Evolutionary conservation across 2,888 invertebrate species (phyloP).

Genomic region (Cantharis rufa): DNA sequence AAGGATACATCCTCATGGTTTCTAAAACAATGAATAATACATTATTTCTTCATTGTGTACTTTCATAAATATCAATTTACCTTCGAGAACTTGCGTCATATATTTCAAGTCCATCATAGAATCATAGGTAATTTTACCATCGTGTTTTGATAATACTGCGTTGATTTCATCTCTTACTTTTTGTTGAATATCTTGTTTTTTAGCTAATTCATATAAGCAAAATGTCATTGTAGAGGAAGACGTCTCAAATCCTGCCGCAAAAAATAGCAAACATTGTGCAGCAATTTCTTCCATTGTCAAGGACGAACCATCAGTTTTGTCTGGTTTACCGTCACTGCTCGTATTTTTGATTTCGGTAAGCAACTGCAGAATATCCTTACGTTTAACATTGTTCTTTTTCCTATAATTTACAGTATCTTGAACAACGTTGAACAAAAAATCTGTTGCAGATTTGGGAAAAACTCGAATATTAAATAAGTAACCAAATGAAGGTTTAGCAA

Average conservation of each 20-base stretch:
- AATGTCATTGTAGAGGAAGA: neutral
- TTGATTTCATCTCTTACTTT: neutral
- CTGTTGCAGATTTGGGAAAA: neutral
- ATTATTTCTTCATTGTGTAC: neutral
- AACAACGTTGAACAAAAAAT: neutral
- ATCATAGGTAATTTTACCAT: neutral
- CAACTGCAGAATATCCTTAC: neutral
- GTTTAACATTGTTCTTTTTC: conserved; percentile 12
- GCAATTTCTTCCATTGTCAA: neutral
- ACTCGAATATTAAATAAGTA: neutral
- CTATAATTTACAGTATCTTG: neutral
- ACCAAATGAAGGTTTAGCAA: neutral
- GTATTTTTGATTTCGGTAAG: neutral
- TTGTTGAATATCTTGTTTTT: neutral
- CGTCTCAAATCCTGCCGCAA: neutral
- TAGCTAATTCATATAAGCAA: neutral
- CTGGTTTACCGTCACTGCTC: neutral
- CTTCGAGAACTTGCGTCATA: neutral
- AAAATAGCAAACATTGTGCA: neutral
- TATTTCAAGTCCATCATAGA: neutral
- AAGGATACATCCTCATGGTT: neutral
- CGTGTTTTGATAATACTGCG: neutral
- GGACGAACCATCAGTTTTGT: neutral
- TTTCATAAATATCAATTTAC: neutral
- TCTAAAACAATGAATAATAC: neutral